Evolutionary conservation across 2,888 invertebrate species (phyloP), one percentile per base, ranked within the genome.

Genomic region (Slavum lentiscoides): DNA sequence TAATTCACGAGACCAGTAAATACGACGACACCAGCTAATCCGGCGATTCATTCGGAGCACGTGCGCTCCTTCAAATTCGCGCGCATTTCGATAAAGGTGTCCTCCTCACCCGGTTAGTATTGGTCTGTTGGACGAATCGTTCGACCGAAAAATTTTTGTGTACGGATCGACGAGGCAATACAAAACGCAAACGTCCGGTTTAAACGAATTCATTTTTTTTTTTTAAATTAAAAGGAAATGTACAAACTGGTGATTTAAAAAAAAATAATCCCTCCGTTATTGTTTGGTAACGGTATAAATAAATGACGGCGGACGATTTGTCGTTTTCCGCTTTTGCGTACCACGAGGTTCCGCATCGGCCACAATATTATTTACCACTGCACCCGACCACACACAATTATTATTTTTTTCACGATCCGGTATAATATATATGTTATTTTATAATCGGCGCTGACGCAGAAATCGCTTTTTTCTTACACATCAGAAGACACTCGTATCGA

Each of bases 1-100:
- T 77, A 77, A 77, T 77, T 77, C 76, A 77, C 23, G 21, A 77
- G 49, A 17, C 49, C 59, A n/a, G n/a, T n/a, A n/a, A 76, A 68
- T 30, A 30, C 61, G 11, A 68, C 61, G 19, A 68, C 61, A 61
- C 68, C 58, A 39, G 8, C n/a, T 49, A 49, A 30, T 61, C 64
- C 64, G 13, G 30, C 55, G 13, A 61, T 77, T 49, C n/a, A 77
- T 77, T 69, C 76, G n/a, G 43, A 30, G 61, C 76, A 77, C 76
- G 76, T 77, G 49, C 61, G 53, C n/a, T 61, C 39, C 49, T 68
- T 62, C 59, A 37, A 68, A 76, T 61, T 77, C 30, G 49, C 37
- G 21, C 49, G 19, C 49, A n/a, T 62, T 13, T 6, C 9, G 49
- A 19, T 55, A 21, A 64, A 64, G 2, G 30, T 4, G 30, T 30